phyloP scores from a whole-genome alignment of 2,113 vertebrate genomes.

The Alethe castanea region DNA sequence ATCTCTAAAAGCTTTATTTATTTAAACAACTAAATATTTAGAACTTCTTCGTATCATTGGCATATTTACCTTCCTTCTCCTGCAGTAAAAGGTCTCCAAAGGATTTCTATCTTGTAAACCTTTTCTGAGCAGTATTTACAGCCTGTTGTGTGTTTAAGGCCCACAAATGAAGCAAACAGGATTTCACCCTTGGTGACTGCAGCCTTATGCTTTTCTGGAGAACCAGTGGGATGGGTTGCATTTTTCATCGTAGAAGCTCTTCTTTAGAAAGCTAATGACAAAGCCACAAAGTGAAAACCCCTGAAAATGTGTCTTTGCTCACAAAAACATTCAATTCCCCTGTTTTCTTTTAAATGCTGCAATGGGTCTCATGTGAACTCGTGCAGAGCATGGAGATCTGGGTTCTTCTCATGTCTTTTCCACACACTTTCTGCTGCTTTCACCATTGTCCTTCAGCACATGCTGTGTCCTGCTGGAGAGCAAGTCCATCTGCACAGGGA shows the following conservation, averaged over 20 bases:
- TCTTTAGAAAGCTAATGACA: neutral
- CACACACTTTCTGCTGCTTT: neutral
- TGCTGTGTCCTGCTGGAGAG: neutral
- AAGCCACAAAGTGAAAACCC: rapidly evolving
- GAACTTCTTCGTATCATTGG: neutral
- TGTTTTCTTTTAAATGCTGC: neutral
- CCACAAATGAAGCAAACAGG: neutral
- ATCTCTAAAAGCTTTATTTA: slow-evolving; percentile 21
- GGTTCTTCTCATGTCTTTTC: neutral
- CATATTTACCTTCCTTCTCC: neutral
- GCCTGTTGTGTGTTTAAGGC: neutral
- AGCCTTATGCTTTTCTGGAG: neutral
- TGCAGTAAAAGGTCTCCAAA: neutral
- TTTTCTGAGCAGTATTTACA: neutral
- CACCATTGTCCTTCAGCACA: rapidly evolving
- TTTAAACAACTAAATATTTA: slow-evolving; percentile 42
- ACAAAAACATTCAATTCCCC: neutral
- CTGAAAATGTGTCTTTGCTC: neutral
- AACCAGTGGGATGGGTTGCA: neutral
- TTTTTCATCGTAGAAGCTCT: neutral
- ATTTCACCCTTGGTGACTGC: neutral
- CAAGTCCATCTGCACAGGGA: neutral
- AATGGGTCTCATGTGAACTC: rapidly evolving
- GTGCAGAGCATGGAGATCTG: neutral
- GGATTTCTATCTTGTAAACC: neutral